Base-by-base conservation (phyloP, 2,888 invertebrate species). In the Caenorhabditis afra region DNA sequence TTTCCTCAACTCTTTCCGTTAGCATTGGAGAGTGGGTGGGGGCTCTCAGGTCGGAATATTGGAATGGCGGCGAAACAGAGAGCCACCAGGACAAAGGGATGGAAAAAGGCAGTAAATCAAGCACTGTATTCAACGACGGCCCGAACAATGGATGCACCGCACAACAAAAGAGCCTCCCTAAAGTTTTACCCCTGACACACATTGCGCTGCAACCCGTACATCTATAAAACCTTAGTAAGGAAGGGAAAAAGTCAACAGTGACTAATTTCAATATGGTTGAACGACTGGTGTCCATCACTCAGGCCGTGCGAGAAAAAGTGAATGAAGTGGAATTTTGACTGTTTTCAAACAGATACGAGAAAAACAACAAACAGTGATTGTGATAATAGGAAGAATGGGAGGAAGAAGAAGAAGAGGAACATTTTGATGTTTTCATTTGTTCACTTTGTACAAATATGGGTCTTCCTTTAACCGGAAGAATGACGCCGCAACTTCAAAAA, bases 61-160 rank as follows among this genome's bases (percentile, higher is more conserved):
- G 23, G 23, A 62, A 62, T 55, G 3, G 18, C 50, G 20, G 23
- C 16, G 39, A 29, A 53, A 35, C 29, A 20, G 16, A 50, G 35
- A 22, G 39, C 41, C 29, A 29, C 41, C 39, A 41, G 37, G 16
- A 47, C 47, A 41, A 52, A 64, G 20, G 8, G 29, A 53, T 10
- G 67, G n/a, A 65, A 64, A 64, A 64, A 57, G 71, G 73, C 64
- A 73, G 64, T 73, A 73, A 58, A 73, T 73, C 73, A 73, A 50
- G 57, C 49, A 73, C 73, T 57, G 64, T 73, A 49, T 65, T 57
- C 58, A 64, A 58, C 57, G 73, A 47, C 71, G 53, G 23, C 64
- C 45, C 45, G 64, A 73, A 73, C 73, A 73, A 73, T 73, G 64
- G n/a, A 58, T 41, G 41, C 41, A 11, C 12, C 11, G 41, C 3